Conservation (phyloP, 2,888 invertebrate genomes). For the Phyllotreta cruciferae region DNA sequence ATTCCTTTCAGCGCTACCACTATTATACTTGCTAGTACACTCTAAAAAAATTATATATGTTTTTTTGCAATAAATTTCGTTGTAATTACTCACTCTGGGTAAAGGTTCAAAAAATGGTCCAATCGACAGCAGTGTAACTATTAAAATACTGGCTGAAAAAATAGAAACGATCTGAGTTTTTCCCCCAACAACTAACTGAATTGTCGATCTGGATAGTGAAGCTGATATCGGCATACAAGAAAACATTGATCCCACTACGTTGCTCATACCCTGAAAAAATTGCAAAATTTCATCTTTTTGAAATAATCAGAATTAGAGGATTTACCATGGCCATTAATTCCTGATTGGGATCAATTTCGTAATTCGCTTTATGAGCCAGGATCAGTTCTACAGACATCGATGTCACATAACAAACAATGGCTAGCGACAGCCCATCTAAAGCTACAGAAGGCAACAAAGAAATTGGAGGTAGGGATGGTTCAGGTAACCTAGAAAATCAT, state of each 20-base stretch:
- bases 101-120: slow-evolving; percentile 88
- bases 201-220: slow-evolving; percentile 70
- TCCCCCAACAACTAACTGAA: slow-evolving; percentile 83
- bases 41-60: too few species aligned
- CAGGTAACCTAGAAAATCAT: slow-evolving; percentile 63
- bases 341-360: slow-evolving; percentile 76
- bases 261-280: slow-evolving; percentile 66
- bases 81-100: slow-evolving; percentile 69
- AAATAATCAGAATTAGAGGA: slow-evolving; percentile 3
- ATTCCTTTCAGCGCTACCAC: too few species aligned
- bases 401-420: slow-evolving; percentile 75
- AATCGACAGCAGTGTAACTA: slow-evolving; percentile 83
- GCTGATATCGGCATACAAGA: slow-evolving; percentile 72
- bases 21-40: too few species aligned
- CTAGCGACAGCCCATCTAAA: slow-evolving; percentile 70
- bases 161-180: slow-evolving; percentile 84
- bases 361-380: slow-evolving; percentile 74
- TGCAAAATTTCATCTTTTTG: neutral
- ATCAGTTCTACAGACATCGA: slow-evolving; percentile 78
- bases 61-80: too few species aligned
- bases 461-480: slow-evolving; percentile 65
- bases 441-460: slow-evolving; percentile 64
- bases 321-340: slow-evolving; percentile 71
- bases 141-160: slow-evolving; percentile 76
- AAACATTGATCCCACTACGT: slow-evolving; percentile 73